phyloP scores from a whole-genome alignment of 2,797 vertebrate species.

The Dendrocincla fuliginosa region DNA sequence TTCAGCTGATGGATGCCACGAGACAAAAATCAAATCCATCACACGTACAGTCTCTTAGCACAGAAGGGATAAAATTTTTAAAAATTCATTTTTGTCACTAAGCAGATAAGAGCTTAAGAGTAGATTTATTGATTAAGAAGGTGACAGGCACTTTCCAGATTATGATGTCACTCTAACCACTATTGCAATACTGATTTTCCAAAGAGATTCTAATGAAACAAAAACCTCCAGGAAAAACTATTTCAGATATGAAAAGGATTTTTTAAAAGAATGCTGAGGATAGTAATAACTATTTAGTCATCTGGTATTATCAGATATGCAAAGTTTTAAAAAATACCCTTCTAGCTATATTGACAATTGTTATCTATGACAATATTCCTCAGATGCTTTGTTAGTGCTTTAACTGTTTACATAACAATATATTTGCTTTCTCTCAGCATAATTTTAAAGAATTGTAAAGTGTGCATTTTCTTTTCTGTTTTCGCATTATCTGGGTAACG shows the following conservation, averaged over 20 bases:
- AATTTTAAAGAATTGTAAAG: neutral
- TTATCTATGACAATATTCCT: neutral
- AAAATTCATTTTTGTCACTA: neutral
- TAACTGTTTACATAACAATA: neutral
- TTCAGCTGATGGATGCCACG: neutral
- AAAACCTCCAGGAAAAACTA: neutral
- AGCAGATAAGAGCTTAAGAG: neutral
- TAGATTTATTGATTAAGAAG: conserved; percentile 10
- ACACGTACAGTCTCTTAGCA: neutral
- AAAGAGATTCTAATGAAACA: neutral
- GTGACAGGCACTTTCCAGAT: conserved; percentile 6
- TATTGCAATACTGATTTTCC: neutral
- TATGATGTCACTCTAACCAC: neutral
- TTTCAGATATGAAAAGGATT: neutral
- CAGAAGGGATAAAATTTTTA: neutral
- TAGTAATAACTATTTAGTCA: neutral
- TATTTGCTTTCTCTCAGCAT: neutral
- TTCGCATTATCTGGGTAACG: neutral
- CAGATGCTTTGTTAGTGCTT: neutral
- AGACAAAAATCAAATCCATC: neutral
- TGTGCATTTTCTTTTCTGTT: neutral
- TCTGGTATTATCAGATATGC: neutral
- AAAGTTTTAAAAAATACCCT: neutral
- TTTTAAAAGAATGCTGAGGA: neutral
- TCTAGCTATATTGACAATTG: neutral